Evolutionary conservation across 2,888 invertebrate species (phyloP).

Genomic region (Acrobasis repandana): DNA sequence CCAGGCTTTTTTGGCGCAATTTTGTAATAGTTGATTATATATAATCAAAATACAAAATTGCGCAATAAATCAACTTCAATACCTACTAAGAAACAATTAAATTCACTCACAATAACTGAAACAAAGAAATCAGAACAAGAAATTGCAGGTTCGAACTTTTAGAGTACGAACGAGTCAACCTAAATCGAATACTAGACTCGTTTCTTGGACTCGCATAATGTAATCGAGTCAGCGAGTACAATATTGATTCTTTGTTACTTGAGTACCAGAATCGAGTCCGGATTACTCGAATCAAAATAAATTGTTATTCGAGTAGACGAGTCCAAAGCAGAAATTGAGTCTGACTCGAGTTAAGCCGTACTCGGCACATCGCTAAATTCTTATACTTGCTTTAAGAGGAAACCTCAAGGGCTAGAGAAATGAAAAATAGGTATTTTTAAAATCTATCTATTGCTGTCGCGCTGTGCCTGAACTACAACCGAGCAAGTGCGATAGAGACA

Average conservation of each 20-base stretch:
- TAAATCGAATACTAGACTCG: constrained; percentile 23
- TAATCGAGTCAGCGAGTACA: constrained; percentile 19
- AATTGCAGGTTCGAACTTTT: constrained; percentile 22
- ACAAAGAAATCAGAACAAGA: background rate
- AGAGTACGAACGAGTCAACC: constrained; percentile 24
- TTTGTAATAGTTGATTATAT: constrained; percentile 16
- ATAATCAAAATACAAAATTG: too few relatives aligned
- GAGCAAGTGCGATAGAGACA: too few relatives aligned
- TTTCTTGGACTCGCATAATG: constrained; percentile 24
- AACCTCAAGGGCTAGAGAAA: too few relatives aligned
- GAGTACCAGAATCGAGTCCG: constrained; percentile 28
- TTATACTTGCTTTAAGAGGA: too few relatives aligned
- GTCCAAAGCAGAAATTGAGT: constrained; percentile 25
- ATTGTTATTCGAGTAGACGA: constrained; percentile 28
- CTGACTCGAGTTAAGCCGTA: constrained; percentile 24
- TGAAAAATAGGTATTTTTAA: too few relatives aligned
- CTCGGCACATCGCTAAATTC: constrained; percentile 9
- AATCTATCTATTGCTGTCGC: too few relatives aligned
- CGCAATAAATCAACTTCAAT: constrained; percentile 8
- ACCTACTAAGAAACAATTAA: constrained; percentile 21
- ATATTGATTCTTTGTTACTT: constrained; percentile 27
- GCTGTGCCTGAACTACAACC: too few relatives aligned
- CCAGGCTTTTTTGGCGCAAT: constrained; percentile 26
- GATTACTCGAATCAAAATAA: constrained; percentile 28
- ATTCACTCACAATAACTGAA: background rate